Base-by-base conservation (phyloP, 2,888 invertebrate genomes). In the Nomada ferruginata region DNA sequence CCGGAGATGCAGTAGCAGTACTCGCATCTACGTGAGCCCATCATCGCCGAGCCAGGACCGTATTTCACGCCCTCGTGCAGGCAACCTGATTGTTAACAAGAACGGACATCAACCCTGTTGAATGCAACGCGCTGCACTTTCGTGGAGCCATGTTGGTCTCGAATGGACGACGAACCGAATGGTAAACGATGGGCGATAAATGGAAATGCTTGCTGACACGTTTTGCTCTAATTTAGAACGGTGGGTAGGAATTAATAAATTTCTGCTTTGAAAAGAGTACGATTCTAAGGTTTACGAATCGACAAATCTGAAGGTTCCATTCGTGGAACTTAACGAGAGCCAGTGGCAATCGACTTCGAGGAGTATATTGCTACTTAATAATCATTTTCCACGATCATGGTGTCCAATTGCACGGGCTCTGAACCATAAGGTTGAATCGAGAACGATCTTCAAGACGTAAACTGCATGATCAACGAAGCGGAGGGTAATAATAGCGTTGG, bases 11-110 rank as follows among this genome's bases (percentile, higher is more conserved):
- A 98, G 94, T 97, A 98, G 94, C 98, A 98, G 93, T 97, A 97
- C 93, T 97, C 97, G 94, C 98, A 98, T n/a, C 96, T 95, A 80
- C 96, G 95, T 23, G 96, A 95, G 5, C 97, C 96, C 86, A 96
- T 95, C 97, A 98, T 97, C 10, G 98, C 98, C 7, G 98, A 98
- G 2, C 97, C 97, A 65, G 97, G 96, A 23, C 96, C 96, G 94
- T 96, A 97, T 87, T 96, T 94, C 42, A 96, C 96, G 50, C 97
- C 97, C 87, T 96, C 96, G 87, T 95, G 95, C 90, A 96, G 94
- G 93, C 97, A 97, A 87, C 96, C 97, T 96, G 94, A 71, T 52
- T 55, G 69, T 63, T 60, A 52, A 73, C 57, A 82, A 60, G 47
- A 70, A 71, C 50, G 55, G 76, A 71, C 66, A 61, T 71, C 79